Conservation (phyloP, 2,888 invertebrate genomes). For the Pristionchus japonicus region DNA sequence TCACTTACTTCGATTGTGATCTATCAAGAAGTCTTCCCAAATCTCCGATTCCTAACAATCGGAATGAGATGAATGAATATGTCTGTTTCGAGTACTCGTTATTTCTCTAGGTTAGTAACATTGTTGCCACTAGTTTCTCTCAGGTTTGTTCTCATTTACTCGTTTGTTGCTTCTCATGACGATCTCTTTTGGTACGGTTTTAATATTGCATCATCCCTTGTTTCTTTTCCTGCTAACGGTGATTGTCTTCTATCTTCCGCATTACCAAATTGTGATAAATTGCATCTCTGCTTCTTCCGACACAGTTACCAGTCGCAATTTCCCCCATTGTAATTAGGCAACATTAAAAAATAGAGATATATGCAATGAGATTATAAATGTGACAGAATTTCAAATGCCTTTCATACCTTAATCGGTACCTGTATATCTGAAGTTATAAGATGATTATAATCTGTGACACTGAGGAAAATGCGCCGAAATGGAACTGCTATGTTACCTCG, state of each 20-base stretch:
- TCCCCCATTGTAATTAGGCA: too few species aligned
- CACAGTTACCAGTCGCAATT: too few species aligned
- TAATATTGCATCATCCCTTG: constrained; percentile 29
- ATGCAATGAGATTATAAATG: too few species aligned
- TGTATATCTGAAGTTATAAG: too few species aligned
- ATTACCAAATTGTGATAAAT: constrained; percentile 33
- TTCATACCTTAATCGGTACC: too few species aligned
- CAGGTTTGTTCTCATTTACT: constrained; percentile 39
- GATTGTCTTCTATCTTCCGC: not conserved
- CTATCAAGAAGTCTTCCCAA: constrained; percentile 25
- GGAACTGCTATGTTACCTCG: too few species aligned
- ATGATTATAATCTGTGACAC: too few species aligned
- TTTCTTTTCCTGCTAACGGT: not conserved
- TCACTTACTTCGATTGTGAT: constrained; percentile 25
- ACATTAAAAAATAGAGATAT: too few species aligned
- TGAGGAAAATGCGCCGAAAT: too few species aligned
- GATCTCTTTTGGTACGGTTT: constrained; percentile 22
- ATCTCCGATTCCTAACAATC: constrained; percentile 32
- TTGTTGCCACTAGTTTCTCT: constrained; percentile 16
- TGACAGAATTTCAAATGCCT: too few species aligned
- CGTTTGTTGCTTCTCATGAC: constrained; percentile 24
- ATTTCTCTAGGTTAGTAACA: not conserved
- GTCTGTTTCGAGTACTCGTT: constrained; percentile 5
- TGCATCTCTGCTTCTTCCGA: not conserved
- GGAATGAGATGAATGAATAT: constrained; percentile 42